Base-by-base conservation (phyloP, 53 echinoderm and acorn worm genomes). In the Paracentrotus lividus region DNA sequence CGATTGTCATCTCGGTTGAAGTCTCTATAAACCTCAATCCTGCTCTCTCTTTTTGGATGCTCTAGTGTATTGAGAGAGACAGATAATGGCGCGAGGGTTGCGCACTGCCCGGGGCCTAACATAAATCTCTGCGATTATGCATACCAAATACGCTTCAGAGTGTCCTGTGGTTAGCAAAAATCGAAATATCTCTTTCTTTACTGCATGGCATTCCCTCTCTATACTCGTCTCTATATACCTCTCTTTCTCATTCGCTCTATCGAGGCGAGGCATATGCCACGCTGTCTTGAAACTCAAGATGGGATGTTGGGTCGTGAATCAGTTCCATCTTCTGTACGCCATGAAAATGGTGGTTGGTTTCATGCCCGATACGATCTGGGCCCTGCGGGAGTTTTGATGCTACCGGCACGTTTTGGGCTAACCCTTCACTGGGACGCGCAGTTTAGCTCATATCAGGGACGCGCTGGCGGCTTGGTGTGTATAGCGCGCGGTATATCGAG, bases 101-200 rank as follows among this genome's bases (percentile, higher is more conserved):
- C 58, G 47, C 92, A 38, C 54, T 59, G 92, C 92, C 81, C 81
- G 55, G 45, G 92, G 92, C 92, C 92, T 92, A 92, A 92, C 92
- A 92, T 92, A 92, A 92, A 81, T 92, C 92, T 92, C 78, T 78
- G 78, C 92, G 92, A 92, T 92, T 92, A 92, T 92, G 92, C 92
- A 92, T 92, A 92, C 92, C 92, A 92, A 92, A 81, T 92, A 55
- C 92, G 57, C 59, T 78, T 29, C 92, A 43, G 81, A 92, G 92
- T 92, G 92, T 77, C 92, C 78, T 92, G 92, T 92, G 92, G 92
- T 92, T 92, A 78, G 78, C 92, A 78, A 92, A 92, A 92, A 92
- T 92, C 92, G 92, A 92, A 92, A 78, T 92, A 77, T 92, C 54
- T 56, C 59, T 78, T 40, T 92, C 27, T 91, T n/a, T 42, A 40